Percentiles rank a stretch among this genome's conserved stretches.
Evolutionary conservation across 2,888 invertebrate species (phyloP).

Genomic region (Drosophila birchii): DNA sequence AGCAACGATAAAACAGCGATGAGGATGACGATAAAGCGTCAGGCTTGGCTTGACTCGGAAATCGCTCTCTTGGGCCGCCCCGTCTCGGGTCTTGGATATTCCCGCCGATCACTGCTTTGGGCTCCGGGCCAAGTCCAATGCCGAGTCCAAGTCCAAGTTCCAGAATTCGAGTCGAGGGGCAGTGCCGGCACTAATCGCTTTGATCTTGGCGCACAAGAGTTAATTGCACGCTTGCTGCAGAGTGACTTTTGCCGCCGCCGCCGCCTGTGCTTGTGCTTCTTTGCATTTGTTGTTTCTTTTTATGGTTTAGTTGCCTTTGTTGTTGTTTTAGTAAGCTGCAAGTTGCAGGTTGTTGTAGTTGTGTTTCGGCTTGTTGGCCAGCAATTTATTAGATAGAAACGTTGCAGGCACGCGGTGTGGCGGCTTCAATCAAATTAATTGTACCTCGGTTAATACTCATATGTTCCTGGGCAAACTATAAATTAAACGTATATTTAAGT

Average conservation of each 20-base stretch:
- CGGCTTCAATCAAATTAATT: slow-evolving; percentile 84
- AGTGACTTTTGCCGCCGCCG: slow-evolving; percentile 42
- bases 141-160: slow-evolving; percentile 10
- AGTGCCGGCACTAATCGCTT: slow-evolving; percentile 81
- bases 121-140: slow-evolving; percentile 14
- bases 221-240: slow-evolving; percentile 83
- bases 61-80: slow-evolving; percentile 11
- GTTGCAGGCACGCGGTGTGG: slow-evolving; percentile 80
- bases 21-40: slow-evolving; percentile 46
- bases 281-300: slow-evolving; percentile 36
- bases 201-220: slow-evolving; percentile 83
- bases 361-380: slow-evolving; percentile 38
- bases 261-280: slow-evolving; percentile 47
- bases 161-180: slow-evolving; percentile 36
- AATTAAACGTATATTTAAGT: not conserved
- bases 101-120: not conserved
- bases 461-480: slow-evolving; percentile 9
- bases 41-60: slow-evolving; percentile 24
- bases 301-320: slow-evolving; percentile 23
- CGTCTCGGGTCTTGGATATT: slow-evolving; percentile 4
- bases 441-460: slow-evolving; percentile 38
- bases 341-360: slow-evolving; percentile 26
- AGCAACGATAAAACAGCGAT: slow-evolving; percentile 28
- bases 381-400: slow-evolving; percentile 77
- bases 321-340: slow-evolving; percentile 31